These are phyloP conservation scores for Centroberyx gerrardi DNA, from an alignment of 2,797 vertebrate species.

Conservation along the genomic window DNA sequence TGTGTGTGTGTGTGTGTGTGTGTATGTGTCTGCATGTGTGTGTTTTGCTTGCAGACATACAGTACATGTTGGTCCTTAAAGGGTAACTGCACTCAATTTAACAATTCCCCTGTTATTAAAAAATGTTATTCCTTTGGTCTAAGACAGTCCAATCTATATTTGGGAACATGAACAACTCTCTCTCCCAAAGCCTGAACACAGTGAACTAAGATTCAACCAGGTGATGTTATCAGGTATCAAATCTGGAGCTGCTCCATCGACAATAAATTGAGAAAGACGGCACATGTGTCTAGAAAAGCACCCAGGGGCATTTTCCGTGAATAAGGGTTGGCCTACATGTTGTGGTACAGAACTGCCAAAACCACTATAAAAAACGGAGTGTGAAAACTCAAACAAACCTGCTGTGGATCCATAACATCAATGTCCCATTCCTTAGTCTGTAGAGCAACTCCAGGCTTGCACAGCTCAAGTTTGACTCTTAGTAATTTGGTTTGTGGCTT, in stretches of 20 bases:
- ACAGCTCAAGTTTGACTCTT: slow-evolving; percentile 25
- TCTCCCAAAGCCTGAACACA: slow-evolving; percentile 20
- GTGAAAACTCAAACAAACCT: slow-evolving; percentile 40
- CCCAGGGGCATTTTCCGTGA: slow-evolving; percentile 42
- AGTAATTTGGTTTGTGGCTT: slow-evolving; percentile 43
- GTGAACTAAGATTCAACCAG: slow-evolving; percentile 33
- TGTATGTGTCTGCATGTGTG: not conserved
- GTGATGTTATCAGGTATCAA: slow-evolving; percentile 63
- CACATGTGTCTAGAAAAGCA: slow-evolving; percentile 55
- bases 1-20: not conserved
- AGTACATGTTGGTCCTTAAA: not conserved
- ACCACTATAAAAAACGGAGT: not conserved
- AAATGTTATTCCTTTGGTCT: slow-evolving; percentile 10
- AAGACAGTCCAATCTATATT: slow-evolving; percentile 41
- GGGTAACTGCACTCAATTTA: slow-evolving; percentile 3
- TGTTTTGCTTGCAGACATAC: not conserved
- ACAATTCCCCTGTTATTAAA: too few relatives aligned
- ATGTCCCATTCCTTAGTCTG: slow-evolving; percentile 1
- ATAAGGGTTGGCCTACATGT: slow-evolving; percentile 34
- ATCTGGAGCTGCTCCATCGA: slow-evolving; percentile 55
- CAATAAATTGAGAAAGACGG: slow-evolving; percentile 41
- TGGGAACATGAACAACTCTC: slow-evolving; percentile 20
- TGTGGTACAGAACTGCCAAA: slow-evolving; percentile 52
- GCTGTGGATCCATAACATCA: slow-evolving; percentile 46
- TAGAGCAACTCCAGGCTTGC: slow-evolving; percentile 17